Percentiles rank a stretch among this genome's conserved stretches.
These are phyloP conservation scores for Chymomyza amoena DNA, from an alignment of 2,888 invertebrate genomes.

Conservation along the genomic window DNA sequence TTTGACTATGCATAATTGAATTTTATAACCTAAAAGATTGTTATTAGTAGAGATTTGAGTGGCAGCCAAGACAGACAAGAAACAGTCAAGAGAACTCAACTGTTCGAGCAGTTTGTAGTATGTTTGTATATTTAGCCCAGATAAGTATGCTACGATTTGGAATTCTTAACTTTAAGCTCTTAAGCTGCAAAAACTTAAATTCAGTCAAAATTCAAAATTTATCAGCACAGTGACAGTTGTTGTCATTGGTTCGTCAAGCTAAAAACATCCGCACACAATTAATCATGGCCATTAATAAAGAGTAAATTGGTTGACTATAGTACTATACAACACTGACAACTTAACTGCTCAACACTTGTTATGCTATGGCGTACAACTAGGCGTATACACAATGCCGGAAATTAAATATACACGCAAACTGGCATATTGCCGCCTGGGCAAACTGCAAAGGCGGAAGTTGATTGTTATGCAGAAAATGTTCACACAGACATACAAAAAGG, in stretches of 20 bases:
- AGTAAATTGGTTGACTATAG: neutral
- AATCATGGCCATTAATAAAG: slow-evolving; percentile 51
- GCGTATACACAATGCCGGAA: slow-evolving; percentile 60
- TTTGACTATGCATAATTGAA: slow-evolving; percentile 66
- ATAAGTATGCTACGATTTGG: neutral
- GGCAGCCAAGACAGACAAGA: slow-evolving; percentile 33
- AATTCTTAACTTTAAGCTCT: slow-evolving; percentile 26
- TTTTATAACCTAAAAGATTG: slow-evolving; percentile 67
- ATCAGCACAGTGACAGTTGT: slow-evolving; percentile 57
- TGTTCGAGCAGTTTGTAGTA: neutral
- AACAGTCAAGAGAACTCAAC: neutral
- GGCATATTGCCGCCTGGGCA: slow-evolving; percentile 30
- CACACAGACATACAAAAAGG: slow-evolving; percentile 8
- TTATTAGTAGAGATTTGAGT: slow-evolving; percentile 64
- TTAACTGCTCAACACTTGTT: neutral
- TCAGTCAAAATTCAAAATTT: slow-evolving; percentile 20
- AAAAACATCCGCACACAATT: slow-evolving; percentile 41
- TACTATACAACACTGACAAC: neutral
- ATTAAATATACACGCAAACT: slow-evolving; percentile 61
- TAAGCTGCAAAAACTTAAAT: slow-evolving; percentile 17
- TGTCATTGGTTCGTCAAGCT: slow-evolving; percentile 14
- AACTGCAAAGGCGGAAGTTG: slow-evolving; percentile 54
- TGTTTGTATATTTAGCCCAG: neutral
- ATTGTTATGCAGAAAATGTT: slow-evolving; percentile 49
- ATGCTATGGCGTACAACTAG: neutral